Percentiles rank a stretch among this genome's conserved stretches.
These are phyloP conservation scores for Amblyopsis hoosieri DNA, from an alignment of 2,797 vertebrate genomes.

Conservation along the genomic window DNA sequence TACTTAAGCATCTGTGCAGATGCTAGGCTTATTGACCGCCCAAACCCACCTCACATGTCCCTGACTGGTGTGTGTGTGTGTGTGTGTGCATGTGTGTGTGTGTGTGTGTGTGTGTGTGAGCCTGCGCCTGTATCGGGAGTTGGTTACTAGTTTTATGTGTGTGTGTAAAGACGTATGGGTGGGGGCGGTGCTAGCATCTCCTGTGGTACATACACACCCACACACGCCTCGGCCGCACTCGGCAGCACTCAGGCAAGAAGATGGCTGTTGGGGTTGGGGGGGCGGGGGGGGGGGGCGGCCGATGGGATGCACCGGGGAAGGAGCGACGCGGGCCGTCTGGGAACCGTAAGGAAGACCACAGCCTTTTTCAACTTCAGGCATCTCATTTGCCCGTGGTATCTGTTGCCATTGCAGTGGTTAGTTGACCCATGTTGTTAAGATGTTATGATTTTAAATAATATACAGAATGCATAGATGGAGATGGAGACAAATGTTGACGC, in stretches of 20 bases:
- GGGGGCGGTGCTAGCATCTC: no score
- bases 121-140: constrained; percentile 11
- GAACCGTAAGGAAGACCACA: no score
- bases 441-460: no score
- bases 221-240: constrained; percentile 4
- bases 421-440: no score
- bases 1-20: constrained; percentile 56
- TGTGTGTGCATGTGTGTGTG: neutral
- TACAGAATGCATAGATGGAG: no score
- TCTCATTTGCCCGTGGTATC: no score
- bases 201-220: neutral
- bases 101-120: constrained; percentile 15
- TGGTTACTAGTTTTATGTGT: constrained; percentile 25
- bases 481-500: no score
- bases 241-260: constrained; percentile 25
- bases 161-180: neutral
- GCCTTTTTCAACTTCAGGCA: no score
- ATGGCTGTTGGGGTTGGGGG: neutral
- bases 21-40: constrained; percentile 61
- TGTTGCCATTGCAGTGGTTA: no score
- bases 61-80: neutral
- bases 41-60: constrained; percentile 13
- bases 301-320: neutral
- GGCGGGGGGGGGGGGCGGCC: neutral
- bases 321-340: neutral